Base-by-base conservation (phyloP, 2,113 vertebrate genomes). In the Amphiprion percula region DNA sequence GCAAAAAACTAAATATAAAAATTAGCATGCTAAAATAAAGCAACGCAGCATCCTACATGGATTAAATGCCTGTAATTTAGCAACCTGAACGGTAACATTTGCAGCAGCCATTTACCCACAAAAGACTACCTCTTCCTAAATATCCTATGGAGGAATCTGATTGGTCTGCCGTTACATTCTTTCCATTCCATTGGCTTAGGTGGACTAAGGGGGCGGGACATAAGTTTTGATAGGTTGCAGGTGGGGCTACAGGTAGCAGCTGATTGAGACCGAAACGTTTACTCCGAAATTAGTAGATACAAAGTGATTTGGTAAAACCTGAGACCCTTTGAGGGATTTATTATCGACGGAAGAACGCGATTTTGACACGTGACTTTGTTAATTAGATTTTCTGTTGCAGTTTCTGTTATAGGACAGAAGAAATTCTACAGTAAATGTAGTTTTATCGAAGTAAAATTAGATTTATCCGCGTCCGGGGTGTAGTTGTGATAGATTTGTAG, bases 151-250 rank as follows among this genome's bases (percentile, higher is more conserved):
- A 2, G 23, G 5, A 9, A 54, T 68, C 28, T 23, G 68, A 70
- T 74, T 82, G 0, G 82, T 76, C 33, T 1, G 1, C 6, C 1
- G 28, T 10, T 37, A 3, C 4, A 52, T 16, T 52, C 19, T 21
- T 52, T 23, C 7, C 6, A 61, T 58, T 0, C 16, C 2, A 93
- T 90, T 93, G 86, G 89, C 68, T 68, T 37, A 56, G 30, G 28
- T 61, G 47, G 1, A 0, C 1, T 8, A 1, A 0, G 26, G 1
- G 23, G 87, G 85, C 80, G 73, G 87, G 80, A 58, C 33, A 1
- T 41, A 9, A 1, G 8, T 2, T 73, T 24, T 47, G 52, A 83
- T 89, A 83, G 84, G 84, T 0, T 44, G 47, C 9, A 9, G 55
- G 10, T 26, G 10, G 1, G 19, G 0, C 8, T 33, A 19, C 87